phyloP scores from a whole-genome alignment of 2,797 vertebrate species.

The Perodicticus potto region DNA sequence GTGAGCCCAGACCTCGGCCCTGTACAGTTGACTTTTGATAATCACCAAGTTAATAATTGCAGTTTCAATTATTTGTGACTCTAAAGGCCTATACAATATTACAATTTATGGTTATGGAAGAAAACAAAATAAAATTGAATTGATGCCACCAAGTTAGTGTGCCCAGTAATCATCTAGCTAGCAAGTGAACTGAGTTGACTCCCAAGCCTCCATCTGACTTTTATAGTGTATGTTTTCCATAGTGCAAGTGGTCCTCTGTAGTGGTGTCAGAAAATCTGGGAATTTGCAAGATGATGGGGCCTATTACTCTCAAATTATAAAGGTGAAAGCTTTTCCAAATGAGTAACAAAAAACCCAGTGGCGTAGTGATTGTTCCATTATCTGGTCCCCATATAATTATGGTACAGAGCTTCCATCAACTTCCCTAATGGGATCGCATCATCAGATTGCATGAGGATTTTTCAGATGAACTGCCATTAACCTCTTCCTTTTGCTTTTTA shows the following conservation, averaged over 20 bases:
- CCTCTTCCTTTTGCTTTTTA: not conserved
- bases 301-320: slow-evolving; percentile 35
- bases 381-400: not conserved
- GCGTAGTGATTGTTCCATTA: not conserved
- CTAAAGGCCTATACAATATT: not conserved
- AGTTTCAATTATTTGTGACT: slow-evolving; percentile 24
- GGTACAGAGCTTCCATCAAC: not conserved
- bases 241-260: not conserved
- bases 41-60: not conserved
- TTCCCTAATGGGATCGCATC: not conserved
- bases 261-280: not conserved
- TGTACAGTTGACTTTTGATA: not conserved
- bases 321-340: slow-evolving; percentile 50
- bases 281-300: not conserved
- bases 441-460: not conserved
- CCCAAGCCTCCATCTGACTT: not conserved
- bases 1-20: not conserved
- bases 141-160: not conserved
- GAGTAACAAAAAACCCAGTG: not conserved
- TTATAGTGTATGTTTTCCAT: not conserved
- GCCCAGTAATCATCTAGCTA: not conserved
- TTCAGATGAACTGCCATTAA: not conserved
- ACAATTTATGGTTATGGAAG: not conserved
- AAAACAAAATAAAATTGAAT: not conserved
- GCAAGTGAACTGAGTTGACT: not conserved